Evolutionary conservation across 2,797 vertebrate species (phyloP).

Genomic region (Onychomys arenicola): DNA sequence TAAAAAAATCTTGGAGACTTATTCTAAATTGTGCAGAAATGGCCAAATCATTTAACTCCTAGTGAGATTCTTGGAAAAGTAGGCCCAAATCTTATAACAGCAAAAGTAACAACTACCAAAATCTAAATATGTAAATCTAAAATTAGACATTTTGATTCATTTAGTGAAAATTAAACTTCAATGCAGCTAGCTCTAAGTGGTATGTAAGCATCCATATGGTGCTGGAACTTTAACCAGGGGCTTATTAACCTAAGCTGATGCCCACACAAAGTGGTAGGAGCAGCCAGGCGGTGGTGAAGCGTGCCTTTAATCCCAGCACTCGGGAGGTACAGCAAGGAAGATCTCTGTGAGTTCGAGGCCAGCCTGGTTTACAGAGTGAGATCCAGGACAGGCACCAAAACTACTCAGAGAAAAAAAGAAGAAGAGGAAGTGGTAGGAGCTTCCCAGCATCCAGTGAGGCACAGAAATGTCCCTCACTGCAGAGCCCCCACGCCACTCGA

Average conservation of each 20-base stretch:
- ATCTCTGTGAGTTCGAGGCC: too few relatives aligned
- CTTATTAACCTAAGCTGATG: slow-evolving; percentile 9
- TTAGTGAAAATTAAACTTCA: slow-evolving; percentile 33
- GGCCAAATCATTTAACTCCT: background rate
- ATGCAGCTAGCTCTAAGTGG: background rate
- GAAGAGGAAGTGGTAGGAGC: background rate
- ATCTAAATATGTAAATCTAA: background rate
- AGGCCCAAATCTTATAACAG: background rate
- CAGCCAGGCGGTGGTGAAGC: too few relatives aligned
- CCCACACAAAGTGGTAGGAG: background rate
- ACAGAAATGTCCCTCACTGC: background rate
- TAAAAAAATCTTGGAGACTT: background rate
- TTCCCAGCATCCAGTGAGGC: background rate
- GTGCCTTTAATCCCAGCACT: too few relatives aligned
- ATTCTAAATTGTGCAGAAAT: slow-evolving; percentile 34
- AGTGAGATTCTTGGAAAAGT: background rate
- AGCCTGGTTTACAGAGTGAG: too few relatives aligned
- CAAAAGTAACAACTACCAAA: background rate
- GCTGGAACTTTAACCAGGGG: background rate
- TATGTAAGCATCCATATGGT: background rate
- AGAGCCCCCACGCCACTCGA: background rate
- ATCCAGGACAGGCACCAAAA: too few relatives aligned
- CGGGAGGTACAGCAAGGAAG: too few relatives aligned
- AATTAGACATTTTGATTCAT: slow-evolving; percentile 7
- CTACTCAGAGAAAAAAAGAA: too few relatives aligned